A percentile compares a stretch with the other conserved stretches of the same genome.
Evolutionary conservation across 2,113 vertebrate species (phyloP).

Genomic region (Syrrhaptes paradoxus): DNA sequence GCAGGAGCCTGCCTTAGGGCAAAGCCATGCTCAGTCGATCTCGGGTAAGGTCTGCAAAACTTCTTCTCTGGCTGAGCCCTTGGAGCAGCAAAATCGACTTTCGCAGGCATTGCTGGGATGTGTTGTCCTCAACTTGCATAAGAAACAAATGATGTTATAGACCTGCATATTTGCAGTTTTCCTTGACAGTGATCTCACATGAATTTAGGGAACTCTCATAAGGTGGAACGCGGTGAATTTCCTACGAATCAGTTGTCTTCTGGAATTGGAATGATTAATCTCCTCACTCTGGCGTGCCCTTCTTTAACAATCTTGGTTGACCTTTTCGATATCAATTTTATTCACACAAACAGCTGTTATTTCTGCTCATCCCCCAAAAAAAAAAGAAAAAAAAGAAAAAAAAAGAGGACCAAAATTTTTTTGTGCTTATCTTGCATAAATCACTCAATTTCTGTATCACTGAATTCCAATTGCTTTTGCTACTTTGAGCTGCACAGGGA

Average conservation of each 20-base stretch:
- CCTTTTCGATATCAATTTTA: not conserved
- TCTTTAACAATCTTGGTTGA: not conserved
- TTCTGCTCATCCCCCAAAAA: not conserved
- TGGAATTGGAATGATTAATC: not conserved
- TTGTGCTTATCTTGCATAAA: not conserved
- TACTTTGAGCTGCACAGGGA: not conserved
- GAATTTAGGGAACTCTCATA: fast-evolving
- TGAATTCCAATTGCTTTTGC: not conserved
- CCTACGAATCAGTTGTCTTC: not conserved
- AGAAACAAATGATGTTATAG: not conserved
- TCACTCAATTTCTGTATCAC: not conserved
- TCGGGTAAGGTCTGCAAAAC: not conserved
- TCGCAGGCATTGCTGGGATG: not conserved
- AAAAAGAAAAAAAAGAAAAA: not conserved
- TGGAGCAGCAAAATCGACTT: not conserved
- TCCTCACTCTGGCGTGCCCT: not conserved
- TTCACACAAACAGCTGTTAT: not conserved
- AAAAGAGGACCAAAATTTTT: not conserved
- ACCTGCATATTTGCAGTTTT: not conserved
- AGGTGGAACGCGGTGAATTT: not conserved
- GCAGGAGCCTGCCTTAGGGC: not conserved
- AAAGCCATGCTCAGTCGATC: not conserved
- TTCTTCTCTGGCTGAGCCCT: not conserved
- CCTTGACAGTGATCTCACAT: not conserved
- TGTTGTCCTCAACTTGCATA: not conserved